Base-by-base conservation (phyloP, 2,888 invertebrate species). In the Plebejus argus region DNA sequence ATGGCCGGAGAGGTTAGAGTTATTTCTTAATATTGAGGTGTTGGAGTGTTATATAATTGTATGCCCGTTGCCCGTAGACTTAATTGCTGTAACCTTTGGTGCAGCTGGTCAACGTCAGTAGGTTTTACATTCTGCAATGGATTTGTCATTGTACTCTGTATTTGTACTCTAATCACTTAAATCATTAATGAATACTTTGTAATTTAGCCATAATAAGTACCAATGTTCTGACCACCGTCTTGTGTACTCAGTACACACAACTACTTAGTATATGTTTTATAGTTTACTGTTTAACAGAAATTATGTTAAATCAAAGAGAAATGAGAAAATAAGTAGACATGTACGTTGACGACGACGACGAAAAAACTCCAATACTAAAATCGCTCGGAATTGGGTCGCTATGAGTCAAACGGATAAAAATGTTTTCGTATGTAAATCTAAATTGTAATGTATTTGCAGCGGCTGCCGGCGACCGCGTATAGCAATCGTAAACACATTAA, bases 381-480 rank as follows among this genome's bases (percentile, higher is more conserved):
- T 72, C 20, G 53, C 7, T 74, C 12, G 45, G 28, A 74, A 49
- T 28, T 74, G 53, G 74, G 74, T 74, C 74, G 49, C 74, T 23
- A 53, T 74, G 74, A 53, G 20, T 49, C 74, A 23, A 74, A 28
- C 53, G 49, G 18, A 74, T 74, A 74, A 74, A 49, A 74, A 53
- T 72, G 53, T 72, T 72, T 72, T 45, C 15, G 72, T 72, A 49
- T 45, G 49, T 72, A 5, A 72, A 72, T 72, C 49, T 72, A 72
- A 49, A 45, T 23, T 72, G 49, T 45, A 39, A 71, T 71, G 71
- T 72, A 53, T 74, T 53, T 74, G 74, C 74, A 49, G 28, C 53
- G 10, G 45, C 20, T 28, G 53, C 49, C 74, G 53, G 28, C 53
- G 74, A 49, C 74, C 28, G 45, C 53, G 28, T 72, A 45, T 72